Conservation (phyloP, 2,888 invertebrate species). For the Artemia sinica region DNA sequence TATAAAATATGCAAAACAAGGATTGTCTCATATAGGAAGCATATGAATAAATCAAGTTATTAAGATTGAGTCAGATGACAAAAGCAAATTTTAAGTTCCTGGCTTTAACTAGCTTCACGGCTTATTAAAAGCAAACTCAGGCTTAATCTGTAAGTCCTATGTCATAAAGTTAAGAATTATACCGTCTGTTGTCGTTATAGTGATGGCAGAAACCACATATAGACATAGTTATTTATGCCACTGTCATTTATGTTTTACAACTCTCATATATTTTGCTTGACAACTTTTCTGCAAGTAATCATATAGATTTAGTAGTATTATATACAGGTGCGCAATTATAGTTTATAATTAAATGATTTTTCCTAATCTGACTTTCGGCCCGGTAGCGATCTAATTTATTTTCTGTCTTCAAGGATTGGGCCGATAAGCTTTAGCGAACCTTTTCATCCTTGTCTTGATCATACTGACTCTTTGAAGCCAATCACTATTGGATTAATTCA, state of each 20-base stretch:
- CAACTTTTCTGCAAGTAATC: slow-evolving; percentile 14
- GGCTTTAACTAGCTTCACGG: slow-evolving; percentile 11
- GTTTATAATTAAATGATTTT: background rate
- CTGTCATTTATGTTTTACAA: slow-evolving; percentile 12
- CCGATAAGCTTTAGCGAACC: no score
- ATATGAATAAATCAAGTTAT: slow-evolving; percentile 1
- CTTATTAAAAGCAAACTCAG: slow-evolving; percentile 1
- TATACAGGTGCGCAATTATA: slow-evolving; percentile 12
- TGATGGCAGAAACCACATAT: slow-evolving; percentile 11
- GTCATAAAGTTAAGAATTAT: slow-evolving; percentile 13
- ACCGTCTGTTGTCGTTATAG: slow-evolving; percentile 12
- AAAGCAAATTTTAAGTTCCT: slow-evolving; percentile 1
- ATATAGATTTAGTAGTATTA: slow-evolving; percentile 4
- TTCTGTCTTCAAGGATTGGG: no score
- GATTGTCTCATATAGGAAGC: no score
- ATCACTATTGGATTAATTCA: no score
- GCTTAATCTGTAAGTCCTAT: slow-evolving; percentile 5
- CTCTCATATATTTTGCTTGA: slow-evolving; percentile 12
- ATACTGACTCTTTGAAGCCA: no score
- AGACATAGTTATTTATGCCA: slow-evolving; percentile 11
- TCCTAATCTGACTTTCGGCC: background rate
- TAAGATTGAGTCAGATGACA: slow-evolving; percentile 14
- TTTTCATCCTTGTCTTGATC: no score
- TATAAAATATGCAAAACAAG: no score
- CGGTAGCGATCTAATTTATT: no score